Evolutionary conservation across 2,888 invertebrate species (phyloP).

Genomic region (Napeogenes sylphis): DNA sequence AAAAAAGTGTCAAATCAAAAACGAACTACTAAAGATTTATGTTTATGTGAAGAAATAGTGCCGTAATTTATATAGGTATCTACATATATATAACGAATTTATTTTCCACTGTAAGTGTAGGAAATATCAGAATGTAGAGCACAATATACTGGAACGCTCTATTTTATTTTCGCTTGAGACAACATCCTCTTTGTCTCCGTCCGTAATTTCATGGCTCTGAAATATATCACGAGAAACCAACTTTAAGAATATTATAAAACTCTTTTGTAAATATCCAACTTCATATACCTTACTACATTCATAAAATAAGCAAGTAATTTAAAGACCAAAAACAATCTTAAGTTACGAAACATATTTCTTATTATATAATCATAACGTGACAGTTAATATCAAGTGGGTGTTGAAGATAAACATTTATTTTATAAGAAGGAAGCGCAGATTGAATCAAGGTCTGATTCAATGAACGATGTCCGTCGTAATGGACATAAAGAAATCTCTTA

Average conservation of each 20-base stretch:
- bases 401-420: slow-evolving; percentile 31
- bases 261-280: no score
- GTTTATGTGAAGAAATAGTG: no score
- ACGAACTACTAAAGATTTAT: no score
- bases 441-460: slow-evolving; percentile 54
- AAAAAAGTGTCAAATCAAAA: no score
- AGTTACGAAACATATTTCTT: background rate
- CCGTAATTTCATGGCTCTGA: slow-evolving; percentile 42
- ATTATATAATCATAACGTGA: slow-evolving; percentile 2
- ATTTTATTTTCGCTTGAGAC: slow-evolving; percentile 47
- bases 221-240: slow-evolving; percentile 34
- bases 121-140: slow-evolving; percentile 37
- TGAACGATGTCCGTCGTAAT: slow-evolving; percentile 59
- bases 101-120: slow-evolving; percentile 34
- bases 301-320: background rate
- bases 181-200: slow-evolving; percentile 38
- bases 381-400: slow-evolving; percentile 25
- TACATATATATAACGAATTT: slow-evolving; percentile 24
- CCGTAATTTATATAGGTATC: background rate
- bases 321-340: background rate
- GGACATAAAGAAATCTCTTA: slow-evolving; percentile 29
- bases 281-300: background rate
- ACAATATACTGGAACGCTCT: slow-evolving; percentile 14
- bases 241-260: slow-evolving; percentile 2
- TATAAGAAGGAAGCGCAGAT: slow-evolving; percentile 49